Evolutionary conservation across 2,113 vertebrate genomes (phyloP), one percentile per base, ranked within the genome.

Genomic region (Saguinus midas): DNA sequence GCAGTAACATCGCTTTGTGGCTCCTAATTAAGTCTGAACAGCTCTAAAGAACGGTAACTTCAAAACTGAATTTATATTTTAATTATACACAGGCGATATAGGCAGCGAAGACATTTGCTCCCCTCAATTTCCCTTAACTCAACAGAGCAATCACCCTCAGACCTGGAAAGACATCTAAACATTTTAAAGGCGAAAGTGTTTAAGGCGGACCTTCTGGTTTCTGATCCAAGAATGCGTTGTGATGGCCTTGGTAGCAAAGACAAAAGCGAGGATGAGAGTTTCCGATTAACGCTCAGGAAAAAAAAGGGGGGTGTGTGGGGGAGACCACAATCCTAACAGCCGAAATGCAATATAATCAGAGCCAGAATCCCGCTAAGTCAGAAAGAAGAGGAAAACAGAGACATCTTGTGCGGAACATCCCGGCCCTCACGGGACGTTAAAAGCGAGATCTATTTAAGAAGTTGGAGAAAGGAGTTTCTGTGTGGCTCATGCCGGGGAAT

Each of bases 21-120:
- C 84, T 87, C 83, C 96, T 95, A 95, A 97, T 97, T 96, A 97
- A 94, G 43, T 48, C 91, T 93, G 57, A 91, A 93, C 64, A 68
- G 78, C 79, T 90, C 78, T 90, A 72, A 95, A 94, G 95, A 95
- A 97, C 64, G 90, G 6, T 94, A 83, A 93, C 94, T 79, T 97
- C 64, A 90, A 96, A 97, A 93, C 93, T 92, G 61, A 79, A 89
- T 93, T 81, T 87, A 55, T 76, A 52, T 66, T 89, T 87, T 87
- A 93, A 83, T 76, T 48, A 87, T 20, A 83, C 73, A 27, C 16
- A 91, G 79, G 78, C 73, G 70, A 68, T 8, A 58, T 2, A 35
- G 20, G 43, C 66, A 81, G 73, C 37, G 48, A 88, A 97, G 20
- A 43, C 78, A 90, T 58, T 55, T 87, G 87, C 64, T 81, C 8